Percentiles rank a stretch among this genome's conserved stretches.
Conservation (phyloP, 1,140 invertebrate genomes). For the Heterodera schachtii region DNA sequence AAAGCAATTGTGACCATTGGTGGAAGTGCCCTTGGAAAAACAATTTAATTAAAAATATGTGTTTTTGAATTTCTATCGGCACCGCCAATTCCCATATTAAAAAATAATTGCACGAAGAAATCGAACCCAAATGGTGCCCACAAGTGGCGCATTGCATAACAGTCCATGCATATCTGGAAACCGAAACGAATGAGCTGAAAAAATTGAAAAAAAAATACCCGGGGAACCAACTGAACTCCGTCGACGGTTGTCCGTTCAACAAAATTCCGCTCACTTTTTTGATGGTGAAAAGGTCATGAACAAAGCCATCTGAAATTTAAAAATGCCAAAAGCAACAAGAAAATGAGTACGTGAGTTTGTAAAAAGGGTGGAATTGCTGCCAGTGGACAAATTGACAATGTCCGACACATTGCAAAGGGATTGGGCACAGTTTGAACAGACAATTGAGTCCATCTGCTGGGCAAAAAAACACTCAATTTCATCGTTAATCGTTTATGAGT, state of each 20-base stretch:
- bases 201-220: slow-evolving; percentile 19
- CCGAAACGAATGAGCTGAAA: background rate
- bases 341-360: slow-evolving; percentile 25
- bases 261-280: background rate
- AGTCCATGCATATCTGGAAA: slow-evolving; percentile 34
- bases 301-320: slow-evolving; percentile 14
- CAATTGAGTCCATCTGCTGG: slow-evolving; percentile 20
- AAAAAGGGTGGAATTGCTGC: slow-evolving; percentile 30
- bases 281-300: slow-evolving; percentile 35
- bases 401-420: slow-evolving; percentile 19
- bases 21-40: too few species aligned
- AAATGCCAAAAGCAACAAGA: too few species aligned
- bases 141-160: slow-evolving; percentile 27
- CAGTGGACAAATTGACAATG: slow-evolving; percentile 28
- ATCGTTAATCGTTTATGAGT: too few species aligned
- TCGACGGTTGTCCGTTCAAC: slow-evolving; percentile 2
- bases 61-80: too few species aligned
- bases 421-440: slow-evolving; percentile 16
- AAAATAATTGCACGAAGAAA: background rate
- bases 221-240: slow-evolving; percentile 34
- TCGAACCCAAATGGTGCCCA: slow-evolving; percentile 5
- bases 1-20: too few species aligned
- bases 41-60: too few species aligned
- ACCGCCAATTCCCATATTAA: too few species aligned
- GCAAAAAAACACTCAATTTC: too few species aligned